Evolutionary conservation across 1,140 invertebrate species (phyloP).

Genomic region (Mya arenaria): DNA sequence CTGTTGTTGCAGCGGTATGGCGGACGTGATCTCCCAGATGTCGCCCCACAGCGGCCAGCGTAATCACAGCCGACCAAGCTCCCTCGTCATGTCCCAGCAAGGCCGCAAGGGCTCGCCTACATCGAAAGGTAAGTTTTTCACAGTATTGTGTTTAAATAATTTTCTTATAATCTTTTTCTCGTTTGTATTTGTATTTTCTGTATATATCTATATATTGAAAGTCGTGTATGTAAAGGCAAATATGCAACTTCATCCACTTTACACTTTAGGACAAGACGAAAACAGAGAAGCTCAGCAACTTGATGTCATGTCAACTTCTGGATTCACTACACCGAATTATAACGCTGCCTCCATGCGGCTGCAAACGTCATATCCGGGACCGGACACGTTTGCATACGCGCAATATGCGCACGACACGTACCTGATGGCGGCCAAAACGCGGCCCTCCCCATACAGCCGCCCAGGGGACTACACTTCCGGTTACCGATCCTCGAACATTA

Average conservation of each 20-base stretch:
- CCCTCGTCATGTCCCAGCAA: slow-evolving; percentile 40
- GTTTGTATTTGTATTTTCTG: too few species aligned
- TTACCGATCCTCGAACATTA: slow-evolving; percentile 61
- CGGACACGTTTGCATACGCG: slow-evolving; percentile 59
- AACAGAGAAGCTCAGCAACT: slow-evolving; percentile 50
- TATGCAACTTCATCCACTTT: too few species aligned
- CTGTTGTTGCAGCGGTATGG: slow-evolving; percentile 65
- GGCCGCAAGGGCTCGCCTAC: slow-evolving; percentile 57
- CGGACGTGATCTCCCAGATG: slow-evolving; percentile 64
- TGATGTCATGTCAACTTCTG: slow-evolving; percentile 43
- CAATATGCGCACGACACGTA: slow-evolving; percentile 66
- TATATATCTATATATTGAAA: too few species aligned
- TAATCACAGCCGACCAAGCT: slow-evolving; percentile 63
- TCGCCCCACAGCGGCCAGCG: slow-evolving; percentile 59
- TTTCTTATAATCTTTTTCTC: not conserved
- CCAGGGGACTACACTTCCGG: slow-evolving; percentile 60
- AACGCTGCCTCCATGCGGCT: slow-evolving; percentile 56
- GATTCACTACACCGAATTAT: slow-evolving; percentile 51
- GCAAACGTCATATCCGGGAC: slow-evolving; percentile 55
- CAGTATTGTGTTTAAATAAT: too few species aligned
- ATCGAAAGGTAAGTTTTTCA: slow-evolving; percentile 29
- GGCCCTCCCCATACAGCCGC: slow-evolving; percentile 61
- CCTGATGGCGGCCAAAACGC: slow-evolving; percentile 63
- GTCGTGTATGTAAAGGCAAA: too few species aligned
- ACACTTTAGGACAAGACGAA: slow-evolving; percentile 61